Conservation (phyloP, 2,113 vertebrate genomes). For the Gnathonemus echidnorhynchus region DNA sequence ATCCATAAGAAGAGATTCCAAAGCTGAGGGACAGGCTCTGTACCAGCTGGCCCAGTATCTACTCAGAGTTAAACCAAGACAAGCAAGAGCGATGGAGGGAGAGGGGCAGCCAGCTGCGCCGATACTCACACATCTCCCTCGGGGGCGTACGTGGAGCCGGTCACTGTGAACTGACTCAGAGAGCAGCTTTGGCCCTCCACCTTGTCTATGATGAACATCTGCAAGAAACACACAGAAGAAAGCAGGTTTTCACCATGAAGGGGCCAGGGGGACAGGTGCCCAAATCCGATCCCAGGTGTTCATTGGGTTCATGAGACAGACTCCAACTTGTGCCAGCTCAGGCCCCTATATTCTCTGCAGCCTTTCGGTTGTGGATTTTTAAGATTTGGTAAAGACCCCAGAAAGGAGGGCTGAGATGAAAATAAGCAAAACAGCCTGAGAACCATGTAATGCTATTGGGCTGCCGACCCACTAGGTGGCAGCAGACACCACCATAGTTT, state of each 20-base stretch:
- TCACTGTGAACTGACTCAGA: constrained; percentile 86
- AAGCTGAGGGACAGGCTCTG: background rate
- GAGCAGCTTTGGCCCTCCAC: constrained; percentile 75
- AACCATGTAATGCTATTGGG: background rate
- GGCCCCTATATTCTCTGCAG: background rate
- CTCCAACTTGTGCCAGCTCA: background rate
- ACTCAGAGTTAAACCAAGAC: background rate
- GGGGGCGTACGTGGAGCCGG: constrained; percentile 90
- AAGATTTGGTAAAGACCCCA: background rate
- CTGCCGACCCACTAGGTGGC: background rate
- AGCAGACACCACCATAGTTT: background rate
- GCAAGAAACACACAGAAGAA: constrained; percentile 25
- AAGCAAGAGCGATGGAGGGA: background rate
- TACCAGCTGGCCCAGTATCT: background rate
- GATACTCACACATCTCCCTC: constrained; percentile 90
- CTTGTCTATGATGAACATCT: constrained; percentile 91
- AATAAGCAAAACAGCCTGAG: background rate
- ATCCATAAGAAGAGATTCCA: background rate
- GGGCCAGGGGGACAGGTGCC: background rate
- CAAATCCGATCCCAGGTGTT: background rate
- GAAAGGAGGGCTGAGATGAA: background rate
- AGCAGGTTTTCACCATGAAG: background rate
- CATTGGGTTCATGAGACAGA: background rate
- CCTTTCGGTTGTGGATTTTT: background rate
- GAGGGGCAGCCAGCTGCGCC: background rate